Conservation (phyloP, 1,140 invertebrate species). For the Helicorthomorpha holstii region DNA sequence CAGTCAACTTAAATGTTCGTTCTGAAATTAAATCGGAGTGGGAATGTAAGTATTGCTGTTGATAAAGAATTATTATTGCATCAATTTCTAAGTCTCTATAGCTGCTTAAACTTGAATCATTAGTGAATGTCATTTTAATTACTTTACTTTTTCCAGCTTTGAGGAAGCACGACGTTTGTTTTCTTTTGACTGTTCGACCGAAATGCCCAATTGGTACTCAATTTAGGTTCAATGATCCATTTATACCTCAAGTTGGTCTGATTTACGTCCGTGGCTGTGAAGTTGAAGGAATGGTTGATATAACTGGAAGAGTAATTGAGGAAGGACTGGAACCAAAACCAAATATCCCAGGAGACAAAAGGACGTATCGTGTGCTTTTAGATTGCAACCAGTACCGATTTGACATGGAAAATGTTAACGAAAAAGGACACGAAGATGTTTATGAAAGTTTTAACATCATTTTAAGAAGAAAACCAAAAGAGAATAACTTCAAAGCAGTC, state of each 20-base stretch:
- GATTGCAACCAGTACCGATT: slow-evolving; percentile 91
- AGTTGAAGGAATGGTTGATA: slow-evolving; percentile 96
- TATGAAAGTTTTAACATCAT: slow-evolving; percentile 97
- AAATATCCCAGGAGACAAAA: slow-evolving; percentile 62
- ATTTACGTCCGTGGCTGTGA: slow-evolving; percentile 91
- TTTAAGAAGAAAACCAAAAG: slow-evolving; percentile 92
- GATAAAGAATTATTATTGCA: too few relatives aligned
- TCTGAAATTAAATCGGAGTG: slow-evolving; percentile 89
- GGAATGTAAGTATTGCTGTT: slow-evolving; percentile 45
- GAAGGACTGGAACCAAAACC: slow-evolving; percentile 85
- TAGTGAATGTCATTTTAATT: neutral
- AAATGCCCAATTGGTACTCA: slow-evolving; percentile 62
- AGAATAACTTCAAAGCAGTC: slow-evolving; percentile 99
- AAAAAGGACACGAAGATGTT: slow-evolving; percentile 62
- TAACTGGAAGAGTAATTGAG: slow-evolving; percentile 87
- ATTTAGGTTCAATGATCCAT: slow-evolving; percentile 61
- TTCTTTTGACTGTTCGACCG: slow-evolving; percentile 79
- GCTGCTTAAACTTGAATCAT: too few relatives aligned
- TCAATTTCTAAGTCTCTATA: too few relatives aligned
- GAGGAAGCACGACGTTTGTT: slow-evolving; percentile 94
- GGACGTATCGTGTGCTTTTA: slow-evolving; percentile 84
- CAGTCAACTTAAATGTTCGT: slow-evolving; percentile 74
- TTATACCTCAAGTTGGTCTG: slow-evolving; percentile 79
- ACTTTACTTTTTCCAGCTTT: slow-evolving; percentile 34
- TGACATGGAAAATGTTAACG: slow-evolving; percentile 64